phyloP scores from a whole-genome alignment of 2,888 invertebrate species.

The Caprella mutica region DNA sequence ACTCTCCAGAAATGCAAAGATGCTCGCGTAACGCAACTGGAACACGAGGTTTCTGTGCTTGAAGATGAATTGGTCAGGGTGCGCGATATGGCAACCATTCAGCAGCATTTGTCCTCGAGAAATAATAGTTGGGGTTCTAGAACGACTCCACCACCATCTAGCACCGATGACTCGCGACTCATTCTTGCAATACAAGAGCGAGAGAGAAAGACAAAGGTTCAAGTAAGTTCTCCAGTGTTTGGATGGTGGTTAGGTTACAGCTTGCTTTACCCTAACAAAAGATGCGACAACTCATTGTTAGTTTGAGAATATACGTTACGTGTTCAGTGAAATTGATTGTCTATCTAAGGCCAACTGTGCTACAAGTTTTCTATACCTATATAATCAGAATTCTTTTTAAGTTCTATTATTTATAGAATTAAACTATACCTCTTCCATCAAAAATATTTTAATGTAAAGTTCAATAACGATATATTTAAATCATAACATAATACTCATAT shows the following conservation, averaged over 20 bases:
- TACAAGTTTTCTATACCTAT: too few relatives aligned
- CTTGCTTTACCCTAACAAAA: not conserved
- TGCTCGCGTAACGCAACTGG: slow-evolving; percentile 72
- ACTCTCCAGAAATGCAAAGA: too few relatives aligned
- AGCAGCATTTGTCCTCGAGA: slow-evolving; percentile 7
- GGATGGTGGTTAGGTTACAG: not conserved
- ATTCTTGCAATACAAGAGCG: slow-evolving; percentile 32
- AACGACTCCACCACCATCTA: slow-evolving; percentile 27
- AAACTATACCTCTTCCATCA: too few relatives aligned
- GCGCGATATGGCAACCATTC: slow-evolving; percentile 40
- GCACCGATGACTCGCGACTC: slow-evolving; percentile 31
- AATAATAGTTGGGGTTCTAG: slow-evolving; percentile 33
- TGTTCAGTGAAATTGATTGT: too few relatives aligned
- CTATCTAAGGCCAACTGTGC: too few relatives aligned
- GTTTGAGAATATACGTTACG: not conserved
- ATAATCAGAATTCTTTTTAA: too few relatives aligned
- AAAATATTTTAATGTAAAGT: too few relatives aligned
- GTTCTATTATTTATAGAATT: too few relatives aligned
- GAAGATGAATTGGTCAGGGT: slow-evolving; percentile 61
- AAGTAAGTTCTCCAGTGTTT: slow-evolving; percentile 23
- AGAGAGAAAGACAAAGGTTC: slow-evolving; percentile 31
- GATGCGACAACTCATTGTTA: not conserved
- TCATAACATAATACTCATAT: too few relatives aligned
- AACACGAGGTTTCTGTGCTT: slow-evolving; percentile 67
- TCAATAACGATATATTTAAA: too few relatives aligned